Percentiles rank a stretch among this genome's conserved stretches.
Conservation (phyloP, 2,888 invertebrate genomes). For the Linnaemya tessellans region DNA sequence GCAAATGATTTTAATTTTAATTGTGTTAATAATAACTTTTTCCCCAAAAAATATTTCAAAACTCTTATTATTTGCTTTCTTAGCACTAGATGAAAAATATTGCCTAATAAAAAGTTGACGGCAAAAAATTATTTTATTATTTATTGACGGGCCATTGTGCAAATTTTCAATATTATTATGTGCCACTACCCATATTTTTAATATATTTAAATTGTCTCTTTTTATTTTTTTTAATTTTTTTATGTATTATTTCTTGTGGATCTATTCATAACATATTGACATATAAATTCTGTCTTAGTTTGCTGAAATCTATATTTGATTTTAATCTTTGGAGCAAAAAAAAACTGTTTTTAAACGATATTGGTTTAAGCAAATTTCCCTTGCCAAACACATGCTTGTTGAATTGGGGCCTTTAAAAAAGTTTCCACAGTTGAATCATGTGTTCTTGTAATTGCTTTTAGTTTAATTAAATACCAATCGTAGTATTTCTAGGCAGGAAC, state of each 20-base stretch:
- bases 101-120: too few species aligned
- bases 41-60: too few species aligned
- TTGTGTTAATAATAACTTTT: too few species aligned
- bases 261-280: neutral
- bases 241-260: neutral
- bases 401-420: neutral
- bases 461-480: constrained; percentile 34
- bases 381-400: neutral
- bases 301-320: neutral
- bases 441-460: constrained; percentile 16
- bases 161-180: too few species aligned
- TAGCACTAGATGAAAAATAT: too few species aligned
- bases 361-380: neutral
- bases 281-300: neutral
- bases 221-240: too few species aligned
- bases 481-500: neutral
- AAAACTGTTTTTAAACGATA: neutral
- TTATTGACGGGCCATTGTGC: too few species aligned
- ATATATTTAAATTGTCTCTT: too few species aligned
- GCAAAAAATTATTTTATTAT: too few species aligned
- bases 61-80: too few species aligned
- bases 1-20: too few species aligned
- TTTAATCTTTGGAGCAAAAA: neutral
- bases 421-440: neutral
- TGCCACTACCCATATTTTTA: too few species aligned